A percentile compares a stretch with the other conserved stretches of the same genome.
Evolutionary conservation across 1,140 invertebrate genomes (phyloP).

Genomic region (Drosophila teissieri): DNA sequence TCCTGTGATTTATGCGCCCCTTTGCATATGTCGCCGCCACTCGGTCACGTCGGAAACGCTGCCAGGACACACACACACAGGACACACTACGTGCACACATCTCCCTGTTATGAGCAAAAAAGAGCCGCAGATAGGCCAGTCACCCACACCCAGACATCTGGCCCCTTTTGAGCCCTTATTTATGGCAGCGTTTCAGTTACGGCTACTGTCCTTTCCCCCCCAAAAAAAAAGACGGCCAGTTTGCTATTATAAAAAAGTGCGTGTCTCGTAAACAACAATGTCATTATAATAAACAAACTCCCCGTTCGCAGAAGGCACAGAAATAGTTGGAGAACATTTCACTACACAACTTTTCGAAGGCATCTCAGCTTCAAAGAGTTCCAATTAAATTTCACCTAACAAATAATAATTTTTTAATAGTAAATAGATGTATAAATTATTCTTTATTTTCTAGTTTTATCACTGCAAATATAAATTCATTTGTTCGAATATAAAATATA

Average conservation of each 20-base stretch:
- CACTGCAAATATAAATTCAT: no score
- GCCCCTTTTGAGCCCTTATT: constrained; percentile 54
- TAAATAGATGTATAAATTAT: no score
- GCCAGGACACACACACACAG: constrained; percentile 11
- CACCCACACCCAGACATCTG: constrained; percentile 1
- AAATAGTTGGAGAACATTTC: neutral
- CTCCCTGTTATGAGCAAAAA: neutral
- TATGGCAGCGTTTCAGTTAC: constrained; percentile 48
- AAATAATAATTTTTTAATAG: no score
- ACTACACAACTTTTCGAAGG: no score
- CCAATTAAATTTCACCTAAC: no score
- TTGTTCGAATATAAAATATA: no score
- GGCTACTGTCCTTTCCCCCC: neutral
- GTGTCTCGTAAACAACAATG: constrained; percentile 58
- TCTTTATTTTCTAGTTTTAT: no score
- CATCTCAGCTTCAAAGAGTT: no score
- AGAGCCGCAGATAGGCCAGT: constrained; percentile 18
- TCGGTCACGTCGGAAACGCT: constrained; percentile 34
- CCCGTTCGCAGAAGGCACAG: neutral
- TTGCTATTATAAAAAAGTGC: constrained; percentile 53
- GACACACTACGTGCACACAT: no score
- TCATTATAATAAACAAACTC: constrained; percentile 49
- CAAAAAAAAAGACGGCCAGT: constrained; percentile 1
- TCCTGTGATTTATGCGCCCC: constrained; percentile 62
- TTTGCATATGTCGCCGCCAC: constrained; percentile 59